These are phyloP conservation scores for Protophormia terraenovae DNA, from an alignment of 2,888 invertebrate genomes.

Conservation along the genomic window DNA sequence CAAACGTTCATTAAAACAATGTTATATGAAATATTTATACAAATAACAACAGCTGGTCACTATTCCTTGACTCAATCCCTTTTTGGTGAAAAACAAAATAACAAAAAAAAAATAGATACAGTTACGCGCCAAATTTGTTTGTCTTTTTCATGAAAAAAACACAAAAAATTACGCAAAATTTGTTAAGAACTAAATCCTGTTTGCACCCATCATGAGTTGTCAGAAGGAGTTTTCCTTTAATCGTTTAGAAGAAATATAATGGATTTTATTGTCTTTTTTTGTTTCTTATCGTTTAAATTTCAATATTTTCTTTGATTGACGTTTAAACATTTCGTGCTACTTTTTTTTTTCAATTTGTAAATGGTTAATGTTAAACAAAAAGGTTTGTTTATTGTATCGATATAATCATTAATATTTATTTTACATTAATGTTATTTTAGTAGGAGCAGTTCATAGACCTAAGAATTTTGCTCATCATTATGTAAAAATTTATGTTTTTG, in stretches of 20 bases:
- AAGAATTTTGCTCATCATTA: constrained; percentile 19
- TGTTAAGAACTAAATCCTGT: constrained; percentile 12
- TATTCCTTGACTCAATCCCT: neutral
- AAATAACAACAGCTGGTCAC: constrained; percentile 44
- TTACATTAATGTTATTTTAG: neutral
- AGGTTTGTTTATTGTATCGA: constrained; percentile 22
- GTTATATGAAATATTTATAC: neutral
- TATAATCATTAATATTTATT: constrained; percentile 10
- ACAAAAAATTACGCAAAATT: constrained; percentile 53
- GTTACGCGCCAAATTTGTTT: constrained; percentile 59
- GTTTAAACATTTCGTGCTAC: constrained; percentile 10
- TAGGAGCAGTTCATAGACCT: neutral
- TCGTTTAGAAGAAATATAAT: neutral
- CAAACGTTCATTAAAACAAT: neutral
- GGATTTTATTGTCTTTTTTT: neutral
- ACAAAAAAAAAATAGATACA: constrained; percentile 55
- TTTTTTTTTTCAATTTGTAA: neutral
- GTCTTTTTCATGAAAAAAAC: constrained; percentile 1
- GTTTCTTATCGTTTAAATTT: constrained; percentile 7
- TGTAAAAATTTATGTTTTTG: neutral
- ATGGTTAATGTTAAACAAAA: neutral
- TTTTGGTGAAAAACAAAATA: neutral
- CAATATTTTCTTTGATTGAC: constrained; percentile 35
- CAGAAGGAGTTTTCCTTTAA: constrained; percentile 47
- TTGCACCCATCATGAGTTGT: constrained; percentile 52